These are phyloP conservation scores for Cassiopea andromeda DNA, from an alignment of 30 jellyfish, hydroid and myxozoan genomes.

Conservation along the genomic window DNA sequence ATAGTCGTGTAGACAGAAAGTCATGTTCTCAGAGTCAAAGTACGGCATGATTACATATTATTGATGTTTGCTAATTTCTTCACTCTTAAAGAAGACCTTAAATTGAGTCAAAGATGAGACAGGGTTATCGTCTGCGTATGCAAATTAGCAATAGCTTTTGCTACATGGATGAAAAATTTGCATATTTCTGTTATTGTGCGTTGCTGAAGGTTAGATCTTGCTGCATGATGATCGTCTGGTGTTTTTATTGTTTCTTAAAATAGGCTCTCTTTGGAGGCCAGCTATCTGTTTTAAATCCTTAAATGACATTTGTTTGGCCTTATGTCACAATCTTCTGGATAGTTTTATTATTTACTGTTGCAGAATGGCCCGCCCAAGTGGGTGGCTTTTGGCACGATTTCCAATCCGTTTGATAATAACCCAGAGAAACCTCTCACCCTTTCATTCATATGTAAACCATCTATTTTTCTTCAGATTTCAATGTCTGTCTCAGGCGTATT, in stretches of 20 bases:
- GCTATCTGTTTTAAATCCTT: neutral
- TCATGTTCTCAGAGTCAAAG: too few species aligned
- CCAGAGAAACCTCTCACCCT: neutral
- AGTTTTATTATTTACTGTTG: neutral
- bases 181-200: neutral
- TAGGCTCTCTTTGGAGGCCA: neutral
- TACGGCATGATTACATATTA: too few species aligned
- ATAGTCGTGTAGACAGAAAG: too few species aligned
- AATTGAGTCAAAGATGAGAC: too few species aligned
- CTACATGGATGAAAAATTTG: too few species aligned
- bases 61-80: too few species aligned
- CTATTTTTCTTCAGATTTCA: neutral
- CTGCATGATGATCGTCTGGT: neutral
- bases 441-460: neutral
- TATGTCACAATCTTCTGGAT: neutral
- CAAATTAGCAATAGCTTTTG: neutral
- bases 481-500: neutral
- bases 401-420: neutral
- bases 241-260: neutral
- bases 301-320: neutral
- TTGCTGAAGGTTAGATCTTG: neutral
- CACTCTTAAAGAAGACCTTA: too few species aligned
- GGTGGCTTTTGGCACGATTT: neutral
- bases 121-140: too few species aligned
- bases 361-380: conserved; percentile 12